These are phyloP conservation scores for Paratilapia polleni DNA, from an alignment of 2,113 vertebrate genomes.

Conservation along the genomic window DNA sequence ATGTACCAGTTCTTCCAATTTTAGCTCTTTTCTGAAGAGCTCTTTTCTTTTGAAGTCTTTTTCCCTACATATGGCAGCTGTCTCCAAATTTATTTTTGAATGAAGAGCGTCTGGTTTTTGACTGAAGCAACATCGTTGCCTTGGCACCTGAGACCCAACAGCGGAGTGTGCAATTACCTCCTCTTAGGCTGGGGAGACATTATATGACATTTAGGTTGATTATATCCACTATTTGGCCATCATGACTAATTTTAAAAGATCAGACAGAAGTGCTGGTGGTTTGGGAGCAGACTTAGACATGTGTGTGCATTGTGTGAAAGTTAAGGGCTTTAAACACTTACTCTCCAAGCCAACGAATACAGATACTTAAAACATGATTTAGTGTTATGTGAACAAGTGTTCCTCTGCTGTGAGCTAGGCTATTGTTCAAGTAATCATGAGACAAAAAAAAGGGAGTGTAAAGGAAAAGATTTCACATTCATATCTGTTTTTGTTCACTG, in stretches of 20 bases:
- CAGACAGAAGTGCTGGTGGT: background rate
- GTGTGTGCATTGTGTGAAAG: background rate
- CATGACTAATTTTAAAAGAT: background rate
- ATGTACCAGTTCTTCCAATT: background rate
- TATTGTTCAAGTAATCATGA: too few species aligned
- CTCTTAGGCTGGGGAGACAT: background rate
- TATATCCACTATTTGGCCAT: background rate
- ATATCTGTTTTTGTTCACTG: too few species aligned
- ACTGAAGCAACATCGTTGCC: conserved; percentile 8
- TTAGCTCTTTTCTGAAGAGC: background rate
- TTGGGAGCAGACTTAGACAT: background rate
- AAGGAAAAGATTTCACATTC: too few species aligned
- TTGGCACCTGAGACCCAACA: conserved; percentile 4
- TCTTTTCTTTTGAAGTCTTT: background rate
- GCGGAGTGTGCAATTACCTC: conserved; percentile 6
- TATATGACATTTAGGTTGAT: conserved; percentile 12
- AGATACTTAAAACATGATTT: background rate
- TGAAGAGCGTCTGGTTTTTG: conserved; percentile 4
- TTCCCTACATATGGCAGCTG: background rate
- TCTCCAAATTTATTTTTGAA: background rate
- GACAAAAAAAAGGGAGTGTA: too few species aligned
- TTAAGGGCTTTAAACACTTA: background rate
- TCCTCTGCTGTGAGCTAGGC: background rate
- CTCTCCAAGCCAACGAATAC: background rate
- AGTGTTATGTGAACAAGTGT: background rate